Base-by-base conservation (phyloP, 2,888 invertebrate species). In the Caenorhabditis zanzibari region DNA sequence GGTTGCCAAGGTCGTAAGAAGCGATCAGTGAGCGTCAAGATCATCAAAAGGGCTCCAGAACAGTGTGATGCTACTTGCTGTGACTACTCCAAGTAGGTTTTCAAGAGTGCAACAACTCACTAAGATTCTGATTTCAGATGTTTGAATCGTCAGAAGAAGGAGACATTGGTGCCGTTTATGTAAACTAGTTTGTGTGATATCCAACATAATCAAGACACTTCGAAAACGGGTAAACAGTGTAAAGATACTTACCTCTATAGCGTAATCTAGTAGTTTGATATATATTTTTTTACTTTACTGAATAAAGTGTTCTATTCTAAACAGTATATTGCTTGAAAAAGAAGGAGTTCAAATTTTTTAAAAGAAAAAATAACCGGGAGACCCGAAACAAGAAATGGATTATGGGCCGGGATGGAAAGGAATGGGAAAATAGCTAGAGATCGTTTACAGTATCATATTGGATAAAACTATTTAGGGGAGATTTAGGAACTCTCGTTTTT, bases 11-110 rank as follows among this genome's bases (percentile, higher is more conserved):
- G 77, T 24, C 68, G 77, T 2, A 77, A 77, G n/a, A 77, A 76
- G 10, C 71, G 68, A 63, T 75, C 77, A 14, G 59, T 64, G 22
- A 64, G 75, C 0, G 44, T 63, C 63, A 61, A 63, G 16, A 28
- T 71, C 1, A 28, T 72, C 14, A 79, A 79, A 35, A 68, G 54
- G 38, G 69, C 64, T 16, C 66, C 81, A 19, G 56, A 69, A 32
- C 69, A 77, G 16, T 82, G 82, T 38, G 82, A 82, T n/a, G 54
- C 73, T 0, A 38, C 74, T 3, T 82, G 82, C 28, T 82, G 82
- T 47, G 82, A 82, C 49, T 82, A 63, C 63, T 73, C 82, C 7
- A 68, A 52, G 72, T 80, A 26, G 41, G n/a, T 9, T 19, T 9
- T n/a, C 16, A 28, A 28, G 12, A 28, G 10, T 28, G 26, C 10